phyloP scores from a whole-genome alignment of 2,113 vertebrate species.

The Festucalex cinctus region DNA sequence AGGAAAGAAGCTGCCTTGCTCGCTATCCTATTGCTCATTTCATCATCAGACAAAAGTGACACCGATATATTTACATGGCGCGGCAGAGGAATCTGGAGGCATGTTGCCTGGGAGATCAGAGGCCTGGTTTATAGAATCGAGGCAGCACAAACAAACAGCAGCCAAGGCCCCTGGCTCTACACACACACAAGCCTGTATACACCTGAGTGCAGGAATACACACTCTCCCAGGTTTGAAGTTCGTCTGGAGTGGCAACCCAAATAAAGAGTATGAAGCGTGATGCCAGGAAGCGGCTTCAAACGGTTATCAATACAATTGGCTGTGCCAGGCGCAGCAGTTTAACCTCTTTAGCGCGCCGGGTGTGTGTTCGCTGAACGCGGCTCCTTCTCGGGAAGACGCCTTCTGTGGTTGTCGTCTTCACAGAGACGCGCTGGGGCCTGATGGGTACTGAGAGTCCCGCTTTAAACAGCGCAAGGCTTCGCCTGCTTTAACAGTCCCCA shows the following conservation, averaged over 20 bases:
- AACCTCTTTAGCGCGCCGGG: slow-evolving; percentile 71
- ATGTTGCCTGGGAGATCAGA: slow-evolving; percentile 72
- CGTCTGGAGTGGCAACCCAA: slow-evolving; percentile 66
- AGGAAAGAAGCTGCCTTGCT: slow-evolving; percentile 52
- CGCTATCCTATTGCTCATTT: slow-evolving; percentile 58
- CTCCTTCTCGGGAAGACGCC: slow-evolving; percentile 58
- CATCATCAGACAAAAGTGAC: slow-evolving; percentile 73
- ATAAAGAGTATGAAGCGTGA: slow-evolving; percentile 67
- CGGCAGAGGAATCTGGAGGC: slow-evolving; percentile 63
- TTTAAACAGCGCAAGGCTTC: slow-evolving; percentile 50
- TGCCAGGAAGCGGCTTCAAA: slow-evolving; percentile 71
- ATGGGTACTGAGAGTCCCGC: slow-evolving; percentile 68
- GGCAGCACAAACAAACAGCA: slow-evolving; percentile 63
- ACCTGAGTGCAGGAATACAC: slow-evolving; percentile 50
- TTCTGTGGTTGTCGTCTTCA: slow-evolving; percentile 67
- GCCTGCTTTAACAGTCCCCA: slow-evolving; percentile 61
- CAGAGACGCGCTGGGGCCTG: slow-evolving; percentile 58
- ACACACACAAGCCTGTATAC: slow-evolving; percentile 37
- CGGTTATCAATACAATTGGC: slow-evolving; percentile 74
- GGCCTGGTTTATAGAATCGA: slow-evolving; percentile 63
- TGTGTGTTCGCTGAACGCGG: slow-evolving; percentile 72
- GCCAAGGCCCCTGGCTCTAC: slow-evolving; percentile 56
- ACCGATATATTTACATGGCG: slow-evolving; percentile 76
- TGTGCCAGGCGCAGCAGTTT: slow-evolving; percentile 75
- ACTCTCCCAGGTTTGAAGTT: slow-evolving; percentile 70